Evolutionary conservation across 2,797 vertebrate genomes (phyloP).

Genomic region (Benthosema pterotum): DNA sequence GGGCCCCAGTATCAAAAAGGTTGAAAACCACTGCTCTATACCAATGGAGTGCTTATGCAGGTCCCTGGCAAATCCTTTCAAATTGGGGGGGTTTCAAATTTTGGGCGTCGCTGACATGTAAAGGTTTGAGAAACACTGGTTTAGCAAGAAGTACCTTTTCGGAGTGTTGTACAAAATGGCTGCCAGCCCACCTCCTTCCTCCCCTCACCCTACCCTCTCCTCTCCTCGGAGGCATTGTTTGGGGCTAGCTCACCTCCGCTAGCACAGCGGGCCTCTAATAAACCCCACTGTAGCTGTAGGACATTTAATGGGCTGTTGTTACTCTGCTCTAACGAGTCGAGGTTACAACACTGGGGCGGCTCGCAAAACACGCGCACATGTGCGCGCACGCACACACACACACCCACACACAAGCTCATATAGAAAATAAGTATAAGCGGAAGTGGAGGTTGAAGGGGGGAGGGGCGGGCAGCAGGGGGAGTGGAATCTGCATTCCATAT

Average conservation of each 20-base stretch:
- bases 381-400: no score
- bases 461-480: background rate
- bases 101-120: no score
- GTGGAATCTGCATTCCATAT: constrained; percentile 15
- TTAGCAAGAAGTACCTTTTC: no score
- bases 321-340: constrained; percentile 22
- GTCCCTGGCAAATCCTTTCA: no score
- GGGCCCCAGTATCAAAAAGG: no score
- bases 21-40: no score
- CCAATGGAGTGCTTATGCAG: no score
- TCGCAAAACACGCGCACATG: no score
- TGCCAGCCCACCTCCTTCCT: background rate
- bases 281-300: constrained; percentile 32
- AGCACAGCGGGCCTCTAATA: constrained; percentile 30
- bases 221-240: background rate
- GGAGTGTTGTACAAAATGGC: background rate
- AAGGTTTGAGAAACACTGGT: no score
- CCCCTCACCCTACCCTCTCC: background rate
- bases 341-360: constrained; percentile 18
- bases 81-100: no score
- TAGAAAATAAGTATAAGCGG: constrained; percentile 14
- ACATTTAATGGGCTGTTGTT: constrained; percentile 46
- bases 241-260: constrained; percentile 8
- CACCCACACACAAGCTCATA: background rate
- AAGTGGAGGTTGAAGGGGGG: background rate